Evolutionary conservation across 2,888 invertebrate genomes (phyloP).

Genomic region (Pheosia tremula): DNA sequence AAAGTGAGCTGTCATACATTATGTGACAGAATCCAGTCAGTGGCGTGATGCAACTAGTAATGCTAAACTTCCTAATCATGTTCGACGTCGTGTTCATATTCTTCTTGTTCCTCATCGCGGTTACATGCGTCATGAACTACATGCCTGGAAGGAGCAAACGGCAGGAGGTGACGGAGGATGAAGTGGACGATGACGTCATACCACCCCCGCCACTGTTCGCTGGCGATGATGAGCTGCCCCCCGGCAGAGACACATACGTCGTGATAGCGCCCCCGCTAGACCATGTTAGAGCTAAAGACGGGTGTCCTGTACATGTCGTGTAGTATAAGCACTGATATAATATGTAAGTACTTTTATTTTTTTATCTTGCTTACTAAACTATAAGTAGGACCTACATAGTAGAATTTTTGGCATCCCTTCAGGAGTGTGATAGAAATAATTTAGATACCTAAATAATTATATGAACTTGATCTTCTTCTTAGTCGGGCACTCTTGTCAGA

Average conservation of each 20-base stretch:
- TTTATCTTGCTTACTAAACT: neutral
- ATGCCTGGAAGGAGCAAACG: constrained; percentile 85
- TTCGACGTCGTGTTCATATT: constrained; percentile 95
- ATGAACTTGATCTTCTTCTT: too few species aligned
- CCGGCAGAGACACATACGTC: constrained; percentile 78
- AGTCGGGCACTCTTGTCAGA: too few species aligned
- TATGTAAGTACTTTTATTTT: neutral
- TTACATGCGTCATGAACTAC: constrained; percentile 93
- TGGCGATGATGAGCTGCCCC: constrained; percentile 60
- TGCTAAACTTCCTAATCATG: constrained; percentile 94
- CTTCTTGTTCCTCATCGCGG: constrained; percentile 93
- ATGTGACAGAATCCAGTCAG: constrained; percentile 64
- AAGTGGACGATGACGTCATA: constrained; percentile 77
- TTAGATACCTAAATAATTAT: too few species aligned
- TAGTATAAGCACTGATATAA: constrained; percentile 75
- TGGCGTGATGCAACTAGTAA: constrained; percentile 92
- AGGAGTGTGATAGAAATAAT: too few species aligned
- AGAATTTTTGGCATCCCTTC: too few species aligned
- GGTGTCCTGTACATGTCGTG: constrained; percentile 81
- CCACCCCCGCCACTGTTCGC: constrained; percentile 80
- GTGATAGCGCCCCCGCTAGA: constrained; percentile 77
- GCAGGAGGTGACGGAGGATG: constrained; percentile 79
- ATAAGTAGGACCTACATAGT: neutral
- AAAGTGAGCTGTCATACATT: constrained; percentile 48
- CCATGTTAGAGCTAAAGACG: constrained; percentile 67